phyloP scores from a whole-genome alignment of 2,113 vertebrate species.

The Lophochroa leadbeateri region DNA sequence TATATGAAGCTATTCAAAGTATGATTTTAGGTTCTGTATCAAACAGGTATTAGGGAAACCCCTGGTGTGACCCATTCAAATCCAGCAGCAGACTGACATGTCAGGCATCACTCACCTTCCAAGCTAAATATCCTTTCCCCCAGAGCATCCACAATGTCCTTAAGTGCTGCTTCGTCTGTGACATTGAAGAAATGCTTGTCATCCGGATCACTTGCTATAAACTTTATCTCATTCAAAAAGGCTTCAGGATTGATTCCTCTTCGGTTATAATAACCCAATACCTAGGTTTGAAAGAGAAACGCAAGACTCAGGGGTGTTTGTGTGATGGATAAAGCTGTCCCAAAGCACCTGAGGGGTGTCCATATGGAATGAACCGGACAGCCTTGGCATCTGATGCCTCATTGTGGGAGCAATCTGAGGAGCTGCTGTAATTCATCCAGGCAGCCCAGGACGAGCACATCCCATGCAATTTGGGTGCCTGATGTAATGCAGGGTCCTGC shows the following conservation, averaged over 20 bases:
- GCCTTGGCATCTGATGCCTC: rapidly evolving
- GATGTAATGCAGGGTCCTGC: rapidly evolving
- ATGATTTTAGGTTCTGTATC: background rate
- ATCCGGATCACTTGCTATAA: constrained; percentile 93
- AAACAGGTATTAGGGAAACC: rapidly evolving
- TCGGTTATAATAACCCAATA: constrained; percentile 94
- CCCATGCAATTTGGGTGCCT: rapidly evolving
- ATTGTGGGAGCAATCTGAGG: rapidly evolving
- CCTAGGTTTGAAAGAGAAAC: constrained; percentile 68
- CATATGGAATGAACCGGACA: rapidly evolving
- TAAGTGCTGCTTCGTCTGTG: constrained; percentile 90
- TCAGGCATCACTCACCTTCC: constrained; percentile 77
- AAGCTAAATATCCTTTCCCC: constrained; percentile 94
- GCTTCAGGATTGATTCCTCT: constrained; percentile 92
- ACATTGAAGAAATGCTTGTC: constrained; percentile 96
- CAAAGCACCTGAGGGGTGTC: background rate
- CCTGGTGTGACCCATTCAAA: rapidly evolving
- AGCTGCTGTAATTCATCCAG: background rate
- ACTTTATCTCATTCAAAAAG: constrained; percentile 93
- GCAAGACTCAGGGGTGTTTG: background rate
- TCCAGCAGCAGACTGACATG: background rate
- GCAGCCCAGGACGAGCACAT: background rate
- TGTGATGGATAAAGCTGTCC: rapidly evolving
- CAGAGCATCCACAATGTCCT: constrained; percentile 94
- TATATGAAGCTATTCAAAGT: rapidly evolving